Base-by-base conservation (phyloP, 2,113 vertebrate genomes). In the Typhlomys cinereus region DNA sequence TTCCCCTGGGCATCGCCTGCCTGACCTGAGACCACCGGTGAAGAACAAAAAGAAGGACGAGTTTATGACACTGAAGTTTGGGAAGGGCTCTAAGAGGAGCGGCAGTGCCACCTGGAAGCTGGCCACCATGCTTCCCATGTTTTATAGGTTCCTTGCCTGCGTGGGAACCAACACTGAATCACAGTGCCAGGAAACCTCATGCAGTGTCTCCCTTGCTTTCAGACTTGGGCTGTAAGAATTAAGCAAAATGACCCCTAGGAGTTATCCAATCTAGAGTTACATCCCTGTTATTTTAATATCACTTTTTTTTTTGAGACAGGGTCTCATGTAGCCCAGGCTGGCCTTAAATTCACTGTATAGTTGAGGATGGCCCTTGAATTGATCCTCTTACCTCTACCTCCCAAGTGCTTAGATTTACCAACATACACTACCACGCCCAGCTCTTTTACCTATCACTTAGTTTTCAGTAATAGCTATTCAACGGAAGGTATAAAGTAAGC, bases 1-100 rank as follows among this genome's bases (percentile, higher is more conserved):
- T 95, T 94, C 85, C 85, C 67, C 76, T 82, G 92, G 57, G 71
- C 34, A 93, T 94, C 67, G 91, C 44, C 84, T 83, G 62, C 46
- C 62, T 80, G 74, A 88, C 76, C 90, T 73, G 66, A 97, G 70
- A 86, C 70, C 74, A 94, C 41, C 44, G 70, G 73, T 86, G 70
- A 79, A 82, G 62, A 88, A 61, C 34, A 79, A 74, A 87, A 88
- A 29, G 64, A 90, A 20, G 61, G 27, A 57, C 74, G 41, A 70
- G n/a, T 88, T 39, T 84, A 44, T 81, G 71, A 70, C 41, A 75
- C n/a, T 57, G 50, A 75, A 82, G 69, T 66, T 29, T 85, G 73
- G n/a, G 83, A 59, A 92, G 80, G 61, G 44, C 14, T 59, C 76
- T 88, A 85, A 57, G 34, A 61, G 29, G 54, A 85, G 44, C 6